These are phyloP conservation scores for Calycopis cecrops DNA, from an alignment of 1,140 invertebrate species.

Conservation along the genomic window DNA sequence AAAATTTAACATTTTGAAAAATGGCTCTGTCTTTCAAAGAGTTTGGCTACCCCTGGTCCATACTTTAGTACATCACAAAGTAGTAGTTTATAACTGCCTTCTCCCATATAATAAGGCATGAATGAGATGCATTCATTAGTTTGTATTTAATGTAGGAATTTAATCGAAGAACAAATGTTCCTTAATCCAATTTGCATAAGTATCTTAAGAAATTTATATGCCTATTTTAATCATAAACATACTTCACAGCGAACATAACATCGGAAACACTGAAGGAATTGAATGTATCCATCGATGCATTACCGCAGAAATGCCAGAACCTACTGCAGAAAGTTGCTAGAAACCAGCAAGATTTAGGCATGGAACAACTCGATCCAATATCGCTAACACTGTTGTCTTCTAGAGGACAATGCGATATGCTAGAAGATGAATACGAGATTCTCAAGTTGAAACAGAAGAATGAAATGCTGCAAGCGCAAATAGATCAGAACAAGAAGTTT, in stretches of 20 bases:
- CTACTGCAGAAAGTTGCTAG: slow-evolving; percentile 36
- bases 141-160: no score
- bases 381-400: slow-evolving; percentile 45
- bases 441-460: slow-evolving; percentile 58
- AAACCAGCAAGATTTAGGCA: slow-evolving; percentile 34
- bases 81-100: no score
- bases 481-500: slow-evolving; percentile 51
- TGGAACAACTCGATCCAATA: slow-evolving; percentile 44
- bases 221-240: no score
- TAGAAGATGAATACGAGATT: slow-evolving; percentile 56
- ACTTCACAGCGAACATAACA: slow-evolving; percentile 37
- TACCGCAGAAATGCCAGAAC: slow-evolving; percentile 50
- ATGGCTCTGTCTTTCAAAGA: no score
- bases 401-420: slow-evolving; percentile 36
- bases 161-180: no score
- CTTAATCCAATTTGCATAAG: no score
- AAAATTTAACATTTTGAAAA: no score
- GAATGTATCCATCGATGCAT: slow-evolving; percentile 39
- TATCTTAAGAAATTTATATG: no score
- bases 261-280: slow-evolving; percentile 44
- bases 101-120: no score
- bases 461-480: slow-evolving; percentile 42
- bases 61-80: no score
- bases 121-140: no score
- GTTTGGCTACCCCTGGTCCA: no score